Evolutionary conservation across 1,140 invertebrate species (phyloP), one percentile per base, ranked within the genome.

Genomic region (Papilio machaon): DNA sequence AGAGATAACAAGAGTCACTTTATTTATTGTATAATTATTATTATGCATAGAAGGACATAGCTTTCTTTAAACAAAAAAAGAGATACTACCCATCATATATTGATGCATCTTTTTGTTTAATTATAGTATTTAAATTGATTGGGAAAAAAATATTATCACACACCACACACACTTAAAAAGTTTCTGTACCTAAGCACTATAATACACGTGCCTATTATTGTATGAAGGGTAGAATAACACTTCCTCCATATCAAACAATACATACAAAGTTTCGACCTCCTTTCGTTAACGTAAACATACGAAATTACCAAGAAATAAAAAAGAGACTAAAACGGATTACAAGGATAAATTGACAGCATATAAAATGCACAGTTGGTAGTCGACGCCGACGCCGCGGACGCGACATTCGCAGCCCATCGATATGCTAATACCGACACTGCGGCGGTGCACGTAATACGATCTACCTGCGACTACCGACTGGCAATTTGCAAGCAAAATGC

Each of bases 401-500:
- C 80, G 77, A 81, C 86, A 88, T 86, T 85, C 80, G 81, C 83
- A 85, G 70, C 82, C 83, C 86, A 91, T 91, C 87, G 89, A 90
- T 90, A 91, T 91, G 89, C 86, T 87, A 91, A 91, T 91, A 82
- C 82, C 79, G 79, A 30, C 73, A 76, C 58, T 78, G 83, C 82
- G 82, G 84, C 75, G 75, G 86, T 83, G 73, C 49, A 84, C 86
- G 86, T 89, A 86, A 90, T 86, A 82, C 85, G 85, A 89, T 88
- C 85, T 89, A 86, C 87, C 82, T 84, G 85, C 87, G 86, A 87
- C 87, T 86, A 86, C 84, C 85, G 86, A 85, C 82, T 85, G 88
- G 86, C 88, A 88, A 91, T 91, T 91, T 91, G 88, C 89, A 91
- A 90, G 89, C 84, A 83, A 89, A 91, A 91, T 89, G 83, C 86